Conservation (phyloP, 2,797 vertebrate genomes). For the Sebastes hubbsi region DNA sequence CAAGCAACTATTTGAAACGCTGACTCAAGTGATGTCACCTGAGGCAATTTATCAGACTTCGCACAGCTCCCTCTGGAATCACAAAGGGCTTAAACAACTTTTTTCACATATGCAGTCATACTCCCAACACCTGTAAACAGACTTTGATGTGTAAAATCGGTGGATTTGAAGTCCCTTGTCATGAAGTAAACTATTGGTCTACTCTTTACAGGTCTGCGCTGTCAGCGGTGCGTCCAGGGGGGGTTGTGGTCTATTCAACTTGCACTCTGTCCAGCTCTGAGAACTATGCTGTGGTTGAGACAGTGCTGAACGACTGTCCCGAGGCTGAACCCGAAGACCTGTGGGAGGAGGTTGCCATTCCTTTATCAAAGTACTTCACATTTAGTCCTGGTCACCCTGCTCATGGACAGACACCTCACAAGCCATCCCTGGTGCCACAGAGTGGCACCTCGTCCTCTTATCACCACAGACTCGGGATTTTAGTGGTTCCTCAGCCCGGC, state of each 20-base stretch:
- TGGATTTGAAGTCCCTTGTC: neutral
- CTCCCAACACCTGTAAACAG: neutral
- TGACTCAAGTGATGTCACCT: neutral
- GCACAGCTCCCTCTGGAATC: neutral
- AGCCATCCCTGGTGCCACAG: slow-evolving; percentile 12
- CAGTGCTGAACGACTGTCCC: slow-evolving; percentile 81
- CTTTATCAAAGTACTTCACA: slow-evolving; percentile 84
- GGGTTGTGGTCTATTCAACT: slow-evolving; percentile 92
- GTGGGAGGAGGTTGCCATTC: slow-evolving; percentile 77
- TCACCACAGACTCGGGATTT: slow-evolving; percentile 78
- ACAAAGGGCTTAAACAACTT: neutral
- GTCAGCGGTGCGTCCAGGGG: slow-evolving; percentile 89
- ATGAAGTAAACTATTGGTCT: slow-evolving; percentile 21
- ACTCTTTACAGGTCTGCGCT: slow-evolving; percentile 87
- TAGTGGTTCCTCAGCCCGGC: slow-evolving; percentile 89
- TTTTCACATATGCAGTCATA: neutral
- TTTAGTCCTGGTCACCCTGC: slow-evolving; percentile 72
- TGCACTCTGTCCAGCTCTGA: slow-evolving; percentile 93
- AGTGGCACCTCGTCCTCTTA: slow-evolving; percentile 9
- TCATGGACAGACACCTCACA: slow-evolving; percentile 14
- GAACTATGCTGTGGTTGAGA: slow-evolving; percentile 87
- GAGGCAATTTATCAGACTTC: neutral
- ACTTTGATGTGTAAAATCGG: neutral
- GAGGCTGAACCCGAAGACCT: slow-evolving; percentile 84
- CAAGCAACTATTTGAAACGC: no score